Evolutionary conservation across 2,113 vertebrate genomes (phyloP).

Genomic region (Amblyopsis rosae): DNA sequence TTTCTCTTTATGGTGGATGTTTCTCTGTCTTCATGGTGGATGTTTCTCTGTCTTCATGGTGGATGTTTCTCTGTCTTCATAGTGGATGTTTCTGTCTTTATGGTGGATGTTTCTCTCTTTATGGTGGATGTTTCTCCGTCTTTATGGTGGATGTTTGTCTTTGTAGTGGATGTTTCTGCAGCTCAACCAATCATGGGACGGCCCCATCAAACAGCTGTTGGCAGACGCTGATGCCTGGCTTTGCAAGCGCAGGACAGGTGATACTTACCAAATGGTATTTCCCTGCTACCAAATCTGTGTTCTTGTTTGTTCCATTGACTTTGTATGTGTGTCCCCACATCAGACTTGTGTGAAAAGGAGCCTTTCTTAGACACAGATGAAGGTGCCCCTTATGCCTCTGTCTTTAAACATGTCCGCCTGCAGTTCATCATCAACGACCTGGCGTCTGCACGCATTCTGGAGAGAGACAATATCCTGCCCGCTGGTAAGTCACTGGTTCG

Average conservation of each 20-base stretch:
- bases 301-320: not conserved
- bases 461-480: conserved; percentile 88
- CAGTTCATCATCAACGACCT: conserved; percentile 97
- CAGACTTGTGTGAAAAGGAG: conserved; percentile 80
- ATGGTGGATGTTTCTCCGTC: too few relatives aligned
- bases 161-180: conserved; percentile 97
- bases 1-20: not conserved
- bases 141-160: not conserved
- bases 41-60: not conserved
- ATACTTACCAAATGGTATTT: not conserved
- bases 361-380: conserved; percentile 88
- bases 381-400: conserved; percentile 76
- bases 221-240: conserved; percentile 92
- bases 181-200: conserved; percentile 91
- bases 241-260: conserved; percentile 87
- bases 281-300: too few relatives aligned
- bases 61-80: too few relatives aligned
- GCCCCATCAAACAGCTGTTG: conserved; percentile 90
- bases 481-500: conserved; percentile 72
- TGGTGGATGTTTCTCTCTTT: too few relatives aligned
- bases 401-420: conserved; percentile 87
- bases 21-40: too few relatives aligned
- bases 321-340: not conserved
- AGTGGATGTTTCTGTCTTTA: too few relatives aligned
- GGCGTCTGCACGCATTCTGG: conserved; percentile 89